These are phyloP conservation scores for Peucedramus taeniatus DNA, from an alignment of 2,113 vertebrate genomes.

Conservation along the genomic window DNA sequence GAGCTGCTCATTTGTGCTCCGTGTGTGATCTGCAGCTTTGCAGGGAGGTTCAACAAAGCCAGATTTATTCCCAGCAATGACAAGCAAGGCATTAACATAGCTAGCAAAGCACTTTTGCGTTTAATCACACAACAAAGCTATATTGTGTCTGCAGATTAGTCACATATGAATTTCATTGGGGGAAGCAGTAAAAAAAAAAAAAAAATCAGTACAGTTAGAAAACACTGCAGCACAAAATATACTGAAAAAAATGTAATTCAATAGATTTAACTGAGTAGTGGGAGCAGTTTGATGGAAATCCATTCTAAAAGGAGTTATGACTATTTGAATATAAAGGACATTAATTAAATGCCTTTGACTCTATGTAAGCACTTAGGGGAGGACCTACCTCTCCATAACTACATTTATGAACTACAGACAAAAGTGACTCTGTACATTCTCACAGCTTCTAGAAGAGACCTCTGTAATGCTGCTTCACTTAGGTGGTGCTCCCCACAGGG, in stretches of 20 bases:
- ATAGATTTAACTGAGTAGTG: not conserved
- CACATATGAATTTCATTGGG: not conserved
- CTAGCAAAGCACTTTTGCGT: not conserved
- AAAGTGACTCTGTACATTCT: not conserved
- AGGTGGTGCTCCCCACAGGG: fast-evolving
- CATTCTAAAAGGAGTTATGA: not conserved
- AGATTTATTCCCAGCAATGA: not conserved
- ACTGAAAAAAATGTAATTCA: not conserved
- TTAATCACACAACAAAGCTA: not conserved
- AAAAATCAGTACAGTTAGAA: not conserved
- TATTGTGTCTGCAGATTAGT: not conserved
- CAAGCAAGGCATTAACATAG: not conserved
- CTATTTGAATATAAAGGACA: not conserved
- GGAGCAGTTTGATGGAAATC: not conserved
- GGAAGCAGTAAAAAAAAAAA: not conserved
- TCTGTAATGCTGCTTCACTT: not conserved
- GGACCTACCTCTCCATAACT: not conserved
- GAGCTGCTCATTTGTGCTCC: not conserved
- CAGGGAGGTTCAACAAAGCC: not conserved
- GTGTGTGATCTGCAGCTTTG: not conserved
- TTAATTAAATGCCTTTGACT: not conserved
- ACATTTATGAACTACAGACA: not conserved
- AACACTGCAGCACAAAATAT: not conserved
- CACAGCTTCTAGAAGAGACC: not conserved
- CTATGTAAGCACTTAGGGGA: not conserved